Percentiles rank a stretch among this genome's conserved stretches.
Evolutionary conservation across 2,888 invertebrate genomes (phyloP).

Genomic region (Mylabris sibirica): DNA sequence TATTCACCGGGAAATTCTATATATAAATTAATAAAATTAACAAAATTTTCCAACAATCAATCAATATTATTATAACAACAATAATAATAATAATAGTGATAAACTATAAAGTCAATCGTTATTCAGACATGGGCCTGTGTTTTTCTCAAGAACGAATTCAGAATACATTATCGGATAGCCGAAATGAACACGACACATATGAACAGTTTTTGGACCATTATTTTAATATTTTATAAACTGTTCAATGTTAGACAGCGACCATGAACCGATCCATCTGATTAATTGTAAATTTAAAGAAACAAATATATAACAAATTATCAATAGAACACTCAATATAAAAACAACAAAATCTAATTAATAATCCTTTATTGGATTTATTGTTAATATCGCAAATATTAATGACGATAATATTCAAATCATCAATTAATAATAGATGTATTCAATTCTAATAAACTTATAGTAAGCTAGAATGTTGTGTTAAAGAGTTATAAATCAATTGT

Average conservation of each 20-base stretch:
- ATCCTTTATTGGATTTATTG: neutral
- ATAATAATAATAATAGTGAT: neutral
- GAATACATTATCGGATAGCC: neutral
- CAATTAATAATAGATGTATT: neutral
- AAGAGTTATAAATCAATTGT: conserved; percentile 34
- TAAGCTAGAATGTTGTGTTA: conserved; percentile 23
- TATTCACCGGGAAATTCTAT: neutral
- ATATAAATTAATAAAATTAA: neutral
- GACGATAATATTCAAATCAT: neutral
- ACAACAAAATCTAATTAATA: neutral
- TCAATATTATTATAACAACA: neutral
- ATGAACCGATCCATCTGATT: neutral
- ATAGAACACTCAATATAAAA: neutral
- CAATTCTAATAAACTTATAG: neutral
- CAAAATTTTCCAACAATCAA: neutral
- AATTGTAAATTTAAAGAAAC: neutral
- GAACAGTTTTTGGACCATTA: neutral
- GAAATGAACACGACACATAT: neutral
- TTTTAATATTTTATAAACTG: conserved; percentile 13
- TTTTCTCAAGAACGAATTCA: neutral
- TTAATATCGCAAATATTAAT: neutral
- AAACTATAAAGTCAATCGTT: no score
- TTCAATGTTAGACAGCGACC: neutral
- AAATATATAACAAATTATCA: neutral
- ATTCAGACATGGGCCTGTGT: neutral